Evolutionary conservation across 2,797 vertebrate species (phyloP), one percentile per base, ranked within the genome.

Genomic region (Vipera ursinii): DNA sequence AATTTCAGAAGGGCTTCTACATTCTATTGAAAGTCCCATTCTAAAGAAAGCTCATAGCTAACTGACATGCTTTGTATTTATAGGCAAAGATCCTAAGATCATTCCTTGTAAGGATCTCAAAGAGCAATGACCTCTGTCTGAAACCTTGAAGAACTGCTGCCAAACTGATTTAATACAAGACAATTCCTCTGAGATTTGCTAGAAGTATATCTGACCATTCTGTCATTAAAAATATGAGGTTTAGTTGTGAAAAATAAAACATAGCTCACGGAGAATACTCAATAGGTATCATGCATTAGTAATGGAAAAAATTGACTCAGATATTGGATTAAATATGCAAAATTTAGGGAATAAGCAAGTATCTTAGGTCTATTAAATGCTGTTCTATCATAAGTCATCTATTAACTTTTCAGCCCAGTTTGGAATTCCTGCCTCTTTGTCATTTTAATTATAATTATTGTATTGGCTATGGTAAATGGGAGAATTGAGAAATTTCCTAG

Each of bases 151-250:
- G 53, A 73, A 73, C 32, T 88, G 53, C 55, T 88, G 61, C 32
- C 82, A 88, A 65, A 3, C n/a, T 87, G 59, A 44, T 87, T 87
- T 87, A 91, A 53, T 88, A 59, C 56, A 87, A 88, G 86, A 44
- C 15, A 73, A 38, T 5, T 91, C 60, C 60, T 56, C 53, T 65
- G 82, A 87, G 85, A 65, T 55, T 87, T 91, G 82, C 59, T 38
- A 56, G 63, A 73, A 32, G 28, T 73, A 28, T 82, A 63, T 60
- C 90, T 86, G 63, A 60, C 38, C 10, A 7, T 88, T 59, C 91
- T 51, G 63, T 51, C 63, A 92, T 89, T 89, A 85, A 89, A 92
- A 89, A 78, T 82, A 63, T 53, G 56, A 51, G 82, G 73, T n/a
- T 92, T 89, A 17, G 22, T 85, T 38, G 44, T 6, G 28, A 13